A percentile compares a stretch with the other conserved stretches of the same genome.
phyloP scores from a whole-genome alignment of 2,888 invertebrate species.

The Drosophila longiperda region DNA sequence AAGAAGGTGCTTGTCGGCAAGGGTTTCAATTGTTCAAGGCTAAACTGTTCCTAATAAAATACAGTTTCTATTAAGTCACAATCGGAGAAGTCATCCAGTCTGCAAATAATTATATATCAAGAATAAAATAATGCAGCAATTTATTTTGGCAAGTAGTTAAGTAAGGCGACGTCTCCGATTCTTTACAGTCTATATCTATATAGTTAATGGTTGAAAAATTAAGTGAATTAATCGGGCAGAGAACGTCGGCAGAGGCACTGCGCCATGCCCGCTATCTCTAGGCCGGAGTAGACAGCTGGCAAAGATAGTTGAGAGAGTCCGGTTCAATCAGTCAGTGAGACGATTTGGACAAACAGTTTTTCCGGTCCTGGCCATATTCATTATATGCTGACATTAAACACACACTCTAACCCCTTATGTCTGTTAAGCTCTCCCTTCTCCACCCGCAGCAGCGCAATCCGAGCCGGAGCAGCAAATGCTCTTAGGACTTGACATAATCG shows the following conservation, averaged over 20 bases:
- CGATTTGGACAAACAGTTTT: conserved; percentile 54
- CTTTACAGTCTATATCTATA: not conserved
- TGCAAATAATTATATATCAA: not conserved
- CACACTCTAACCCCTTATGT: conserved; percentile 28
- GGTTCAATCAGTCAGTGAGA: conserved; percentile 18
- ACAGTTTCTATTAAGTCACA: conserved; percentile 5
- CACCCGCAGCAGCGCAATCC: conserved; percentile 14
- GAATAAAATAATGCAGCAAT: not conserved
- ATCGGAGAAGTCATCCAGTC: not conserved
- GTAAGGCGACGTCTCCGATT: not conserved
- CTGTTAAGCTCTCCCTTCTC: not conserved
- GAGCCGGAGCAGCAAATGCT: conserved; percentile 51
- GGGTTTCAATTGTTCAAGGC: not conserved
- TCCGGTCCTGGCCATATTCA: conserved; percentile 49
- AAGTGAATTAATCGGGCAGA: not conserved
- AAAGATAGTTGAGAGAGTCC: conserved; percentile 1
- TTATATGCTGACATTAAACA: conserved; percentile 64
- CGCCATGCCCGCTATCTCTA: not conserved
- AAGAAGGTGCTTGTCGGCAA: not conserved
- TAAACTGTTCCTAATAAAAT: conserved; percentile 33
- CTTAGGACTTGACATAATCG: conserved; percentile 64
- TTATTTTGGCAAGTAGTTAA: not conserved
- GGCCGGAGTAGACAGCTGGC: conserved; percentile 8
- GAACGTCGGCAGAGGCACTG: not conserved
- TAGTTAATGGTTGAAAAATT: not conserved